A percentile compares a stretch with the other conserved stretches of the same genome.
phyloP scores from a whole-genome alignment of 1,140 invertebrate genomes.

The Phymorhynchus buccinoides region DNA sequence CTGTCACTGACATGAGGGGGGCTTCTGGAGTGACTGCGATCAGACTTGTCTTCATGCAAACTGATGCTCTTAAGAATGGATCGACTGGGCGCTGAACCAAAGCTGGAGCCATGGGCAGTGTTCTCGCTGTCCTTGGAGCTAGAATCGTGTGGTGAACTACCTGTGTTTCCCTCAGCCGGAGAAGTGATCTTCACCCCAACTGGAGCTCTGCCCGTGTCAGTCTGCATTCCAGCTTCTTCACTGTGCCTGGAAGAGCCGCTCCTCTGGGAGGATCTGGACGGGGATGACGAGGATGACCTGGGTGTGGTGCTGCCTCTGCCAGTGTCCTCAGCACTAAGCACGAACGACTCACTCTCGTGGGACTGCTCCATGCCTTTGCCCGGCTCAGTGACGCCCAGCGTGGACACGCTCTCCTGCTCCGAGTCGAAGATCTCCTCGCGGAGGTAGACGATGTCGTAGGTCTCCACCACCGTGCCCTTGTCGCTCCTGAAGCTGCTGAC shows the following conservation, averaged over 20 bases:
- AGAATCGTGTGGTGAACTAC: not conserved
- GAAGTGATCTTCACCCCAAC: not conserved
- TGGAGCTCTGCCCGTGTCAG: too few species aligned
- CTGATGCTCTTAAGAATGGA: not conserved
- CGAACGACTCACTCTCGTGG: not conserved
- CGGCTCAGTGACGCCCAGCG: not conserved
- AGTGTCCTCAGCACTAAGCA: not conserved
- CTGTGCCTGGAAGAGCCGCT: not conserved
- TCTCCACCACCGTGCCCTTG: conserved; percentile 9
- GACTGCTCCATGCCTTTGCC: not conserved
- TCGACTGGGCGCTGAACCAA: too few species aligned
- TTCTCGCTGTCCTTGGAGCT: not conserved
- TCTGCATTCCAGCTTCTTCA: too few species aligned
- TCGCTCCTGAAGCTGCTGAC: not conserved
- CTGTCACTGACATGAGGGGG: not conserved
- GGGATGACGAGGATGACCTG: not conserved
- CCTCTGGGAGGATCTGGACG: not conserved
- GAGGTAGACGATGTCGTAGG: conserved; percentile 14
- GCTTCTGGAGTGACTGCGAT: not conserved
- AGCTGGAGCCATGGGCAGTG: not conserved
- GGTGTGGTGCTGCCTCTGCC: not conserved
- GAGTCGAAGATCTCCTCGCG: not conserved
- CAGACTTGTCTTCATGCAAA: not conserved
- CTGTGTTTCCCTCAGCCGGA: not conserved
- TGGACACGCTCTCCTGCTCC: not conserved